phyloP scores from a whole-genome alignment of 30 jellyfish, hydroid and myxozoan species.

The Hydra vulgaris region DNA sequence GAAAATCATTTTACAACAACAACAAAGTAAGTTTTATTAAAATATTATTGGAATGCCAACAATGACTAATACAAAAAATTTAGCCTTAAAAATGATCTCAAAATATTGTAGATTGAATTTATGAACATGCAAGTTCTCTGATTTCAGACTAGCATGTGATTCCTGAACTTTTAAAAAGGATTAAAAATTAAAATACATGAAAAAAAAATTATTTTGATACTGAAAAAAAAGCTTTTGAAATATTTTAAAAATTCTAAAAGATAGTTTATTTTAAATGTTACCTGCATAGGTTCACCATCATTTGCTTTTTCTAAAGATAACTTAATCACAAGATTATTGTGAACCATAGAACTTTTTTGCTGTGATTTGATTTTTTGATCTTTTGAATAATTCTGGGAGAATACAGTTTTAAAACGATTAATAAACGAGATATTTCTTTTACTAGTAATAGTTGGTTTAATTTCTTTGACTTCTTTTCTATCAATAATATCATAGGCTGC shows the following conservation, averaged over 20 bases:
- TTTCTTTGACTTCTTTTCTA: conserved; percentile 31
- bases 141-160: too few relatives aligned
- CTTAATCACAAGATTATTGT: conserved; percentile 3
- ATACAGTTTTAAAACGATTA: not conserved
- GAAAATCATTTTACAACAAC: too few relatives aligned
- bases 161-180: too few relatives aligned
- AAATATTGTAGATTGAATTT: too few relatives aligned
- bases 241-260: not conserved
- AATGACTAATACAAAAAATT: too few relatives aligned
- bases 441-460: not conserved
- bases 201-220: not conserved
- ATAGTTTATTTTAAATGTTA: conserved; percentile 1
- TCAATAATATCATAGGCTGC: conserved; percentile 30
- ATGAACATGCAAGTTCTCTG: too few relatives aligned
- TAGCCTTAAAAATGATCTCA: too few relatives aligned
- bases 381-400: not conserved
- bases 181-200: too few relatives aligned
- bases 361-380: not conserved
- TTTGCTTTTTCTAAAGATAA: conserved; percentile 26
- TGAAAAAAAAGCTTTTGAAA: not conserved
- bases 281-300: conserved; percentile 40
- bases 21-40: too few relatives aligned
- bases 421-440: not conserved
- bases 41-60: too few relatives aligned
- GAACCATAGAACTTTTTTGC: not conserved